Conservation (phyloP, 2,113 vertebrate genomes). For the Hydropotes inermis region DNA sequence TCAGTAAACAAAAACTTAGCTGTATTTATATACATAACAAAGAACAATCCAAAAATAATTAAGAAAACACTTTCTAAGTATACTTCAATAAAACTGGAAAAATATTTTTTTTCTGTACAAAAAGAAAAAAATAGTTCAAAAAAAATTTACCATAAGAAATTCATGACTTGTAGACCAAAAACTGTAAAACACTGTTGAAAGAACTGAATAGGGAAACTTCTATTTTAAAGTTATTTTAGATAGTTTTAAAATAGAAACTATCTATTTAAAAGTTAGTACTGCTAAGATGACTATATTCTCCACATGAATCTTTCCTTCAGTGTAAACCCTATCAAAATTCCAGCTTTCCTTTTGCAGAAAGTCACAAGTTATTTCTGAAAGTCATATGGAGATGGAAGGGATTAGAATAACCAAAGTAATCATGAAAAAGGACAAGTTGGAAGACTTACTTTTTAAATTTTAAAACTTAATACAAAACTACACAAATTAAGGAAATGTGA, state of each 20-base stretch:
- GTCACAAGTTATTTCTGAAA: neutral
- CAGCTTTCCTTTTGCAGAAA: neutral
- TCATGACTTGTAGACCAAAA: neutral
- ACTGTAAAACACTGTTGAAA: neutral
- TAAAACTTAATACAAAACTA: neutral
- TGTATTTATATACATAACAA: neutral
- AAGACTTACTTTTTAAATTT: neutral
- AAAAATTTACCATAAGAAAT: neutral
- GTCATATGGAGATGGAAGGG: neutral
- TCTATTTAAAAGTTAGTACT: neutral
- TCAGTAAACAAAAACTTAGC: neutral
- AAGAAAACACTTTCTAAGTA: neutral
- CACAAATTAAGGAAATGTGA: neutral
- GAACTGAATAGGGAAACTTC: neutral
- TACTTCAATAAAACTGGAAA: neutral
- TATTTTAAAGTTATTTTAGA: neutral
- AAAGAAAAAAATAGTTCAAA: neutral
- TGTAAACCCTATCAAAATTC: neutral
- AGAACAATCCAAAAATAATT: neutral
- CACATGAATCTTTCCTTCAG: neutral
- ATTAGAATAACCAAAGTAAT: neutral
- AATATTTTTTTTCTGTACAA: neutral
- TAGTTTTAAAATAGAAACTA: neutral
- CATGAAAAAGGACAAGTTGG: neutral
- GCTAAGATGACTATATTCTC: neutral